Conservation (phyloP, 1,140 invertebrate genomes). For the Drosophila parvula region DNA sequence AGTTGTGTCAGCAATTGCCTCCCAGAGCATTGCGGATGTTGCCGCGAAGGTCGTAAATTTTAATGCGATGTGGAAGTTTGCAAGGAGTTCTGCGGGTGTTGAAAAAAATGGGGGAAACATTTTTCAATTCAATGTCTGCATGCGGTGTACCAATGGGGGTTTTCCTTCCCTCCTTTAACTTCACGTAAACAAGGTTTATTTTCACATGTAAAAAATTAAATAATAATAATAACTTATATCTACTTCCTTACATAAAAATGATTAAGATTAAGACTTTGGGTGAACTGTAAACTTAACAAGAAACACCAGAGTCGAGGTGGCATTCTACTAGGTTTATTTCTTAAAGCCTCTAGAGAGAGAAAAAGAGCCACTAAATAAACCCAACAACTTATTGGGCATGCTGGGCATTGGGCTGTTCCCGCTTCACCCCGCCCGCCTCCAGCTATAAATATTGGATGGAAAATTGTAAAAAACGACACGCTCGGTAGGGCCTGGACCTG, state of each 20-base stretch:
- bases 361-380: constrained; percentile 8
- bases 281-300: neutral
- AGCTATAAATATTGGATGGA: constrained; percentile 46
- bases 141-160: neutral
- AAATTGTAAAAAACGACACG: constrained; percentile 35
- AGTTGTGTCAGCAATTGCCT: constrained; percentile 63
- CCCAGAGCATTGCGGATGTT: constrained; percentile 46
- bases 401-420: neutral
- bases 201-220: neutral
- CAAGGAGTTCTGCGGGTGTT: neutral
- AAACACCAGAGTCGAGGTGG: neutral
- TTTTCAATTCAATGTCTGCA: constrained; percentile 63
- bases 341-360: constrained; percentile 19
- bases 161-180: neutral
- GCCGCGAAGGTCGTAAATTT: constrained; percentile 67
- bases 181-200: neutral
- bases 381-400: constrained; percentile 15
- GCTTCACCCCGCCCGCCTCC: neutral
- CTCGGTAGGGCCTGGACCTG: constrained; percentile 45
- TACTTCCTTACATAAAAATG: too few species aligned
- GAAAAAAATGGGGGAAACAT: constrained; percentile 51
- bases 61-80: constrained; percentile 49
- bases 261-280: neutral
- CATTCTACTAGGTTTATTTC: neutral
- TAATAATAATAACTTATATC: neutral